Evolutionary conservation across 2,888 invertebrate genomes (phyloP), one percentile per base, ranked within the genome.

Genomic region (Dorcus hopei): DNA sequence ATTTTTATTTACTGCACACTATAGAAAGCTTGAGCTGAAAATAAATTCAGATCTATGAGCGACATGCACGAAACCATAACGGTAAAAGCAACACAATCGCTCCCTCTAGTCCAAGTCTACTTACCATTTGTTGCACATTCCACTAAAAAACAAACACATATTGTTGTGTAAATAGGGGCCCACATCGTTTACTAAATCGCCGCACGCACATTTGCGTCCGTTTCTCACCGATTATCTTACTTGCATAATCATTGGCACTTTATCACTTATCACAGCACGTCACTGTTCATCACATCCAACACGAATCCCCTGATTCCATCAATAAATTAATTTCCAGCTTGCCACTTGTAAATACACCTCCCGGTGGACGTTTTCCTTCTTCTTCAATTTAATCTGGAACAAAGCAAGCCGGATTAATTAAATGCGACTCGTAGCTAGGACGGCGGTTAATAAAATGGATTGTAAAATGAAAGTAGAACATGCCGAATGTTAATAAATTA

Each of bases 121-220:
- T 65, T 49, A 65, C 65, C 62, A 40, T 51, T 52, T 39, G 53
- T 54, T 43, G 59, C 54, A 58, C 50, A 61, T 60, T 55, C 59
- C 47, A 59, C 57, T 42, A 65, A 57, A 45, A 65, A 52, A 54
- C 61, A 62, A 57, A 59, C 56, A 62, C 59, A 63, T 61, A 57
- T 61, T 49, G 50, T 49, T 50, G 59, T 42, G 56, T 60, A 61
- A 51, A 63, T 59, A 57, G 61, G 61, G 56, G 61, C 56, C 55
- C 50, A 50, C 65, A 65, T 65, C 50, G 57, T 65, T 65, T 59
- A 57, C 54, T 48, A 52, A 60, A 57, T 50, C 56, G 54, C 57
- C 50, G 57, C 55, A 56, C 57, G 48, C 59, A 49, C 65, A 65
- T 65, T 59, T 57, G 62, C 61, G 49, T 49, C 38, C 26, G 38